Conservation (phyloP, 2,888 invertebrate species). For the Poecilus cupreus region DNA sequence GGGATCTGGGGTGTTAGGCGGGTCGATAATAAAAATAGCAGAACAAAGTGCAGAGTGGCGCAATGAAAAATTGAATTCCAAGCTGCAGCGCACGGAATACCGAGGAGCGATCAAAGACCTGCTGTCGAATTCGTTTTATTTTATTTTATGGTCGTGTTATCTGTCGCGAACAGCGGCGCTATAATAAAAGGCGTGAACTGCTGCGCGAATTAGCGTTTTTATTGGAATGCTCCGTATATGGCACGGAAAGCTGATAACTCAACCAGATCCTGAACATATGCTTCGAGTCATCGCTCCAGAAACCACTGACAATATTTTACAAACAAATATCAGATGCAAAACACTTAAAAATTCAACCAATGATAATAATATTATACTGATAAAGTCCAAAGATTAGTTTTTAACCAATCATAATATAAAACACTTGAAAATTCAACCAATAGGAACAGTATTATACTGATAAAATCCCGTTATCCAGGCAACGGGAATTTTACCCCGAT, state of each 20-base stretch:
- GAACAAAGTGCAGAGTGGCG: neutral
- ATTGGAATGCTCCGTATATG: conserved; percentile 44
- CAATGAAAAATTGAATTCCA: conserved; percentile 44
- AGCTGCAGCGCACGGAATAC: conserved; percentile 12
- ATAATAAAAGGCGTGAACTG: conserved; percentile 50
- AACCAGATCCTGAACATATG: conserved; percentile 14
- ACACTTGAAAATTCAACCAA: too few relatives aligned
- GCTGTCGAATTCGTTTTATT: conserved; percentile 31
- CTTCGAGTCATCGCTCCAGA: neutral
- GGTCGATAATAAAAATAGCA: neutral
- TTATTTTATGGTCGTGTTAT: conserved; percentile 52
- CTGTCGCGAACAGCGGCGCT: conserved; percentile 22
- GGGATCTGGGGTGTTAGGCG: too few relatives aligned
- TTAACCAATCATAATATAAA: too few relatives aligned
- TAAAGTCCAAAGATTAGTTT: too few relatives aligned
- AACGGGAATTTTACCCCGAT: too few relatives aligned
- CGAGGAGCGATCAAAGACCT: conserved; percentile 40
- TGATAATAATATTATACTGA: too few relatives aligned
- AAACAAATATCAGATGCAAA: too few relatives aligned
- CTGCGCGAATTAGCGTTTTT: conserved; percentile 48
- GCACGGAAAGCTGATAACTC: conserved; percentile 42
- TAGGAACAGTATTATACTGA: too few relatives aligned
- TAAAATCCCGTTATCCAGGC: too few relatives aligned
- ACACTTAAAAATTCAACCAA: too few relatives aligned
- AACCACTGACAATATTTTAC: too few relatives aligned